Percentiles rank a stretch among this genome's conserved stretches.
Evolutionary conservation across 2,113 vertebrate genomes (phyloP).

Genomic region (Regulus satrapa): DNA sequence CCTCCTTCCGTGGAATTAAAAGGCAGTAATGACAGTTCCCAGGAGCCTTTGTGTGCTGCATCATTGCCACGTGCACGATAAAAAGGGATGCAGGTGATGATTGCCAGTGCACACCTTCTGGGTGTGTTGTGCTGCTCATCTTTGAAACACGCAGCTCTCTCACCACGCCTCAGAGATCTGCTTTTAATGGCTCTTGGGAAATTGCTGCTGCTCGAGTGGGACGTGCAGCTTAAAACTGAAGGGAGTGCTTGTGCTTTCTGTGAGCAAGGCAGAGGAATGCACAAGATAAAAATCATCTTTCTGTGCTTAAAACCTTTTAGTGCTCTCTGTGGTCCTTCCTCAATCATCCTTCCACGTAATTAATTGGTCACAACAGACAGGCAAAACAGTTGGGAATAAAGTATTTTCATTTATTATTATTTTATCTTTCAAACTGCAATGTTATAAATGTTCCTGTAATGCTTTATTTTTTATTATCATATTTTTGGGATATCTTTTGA

Average conservation of each 20-base stretch:
- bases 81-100: neutral
- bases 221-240: neutral
- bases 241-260: neutral
- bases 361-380: neutral
- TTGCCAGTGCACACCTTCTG: constrained; percentile 4
- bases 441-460: neutral
- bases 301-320: neutral
- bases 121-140: constrained; percentile 33
- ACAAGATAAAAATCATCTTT: neutral
- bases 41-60: neutral
- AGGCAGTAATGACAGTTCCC: neutral
- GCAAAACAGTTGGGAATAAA: neutral
- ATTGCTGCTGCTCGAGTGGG: neutral
- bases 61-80: neutral
- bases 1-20: neutral
- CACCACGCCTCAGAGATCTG: neutral
- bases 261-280: neutral
- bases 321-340: neutral
- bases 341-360: neutral
- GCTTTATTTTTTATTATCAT: neutral
- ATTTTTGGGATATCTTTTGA: neutral
- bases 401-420: neutral
- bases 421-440: neutral
- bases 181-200: neutral
- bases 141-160: neutral